Evolutionary conservation across 2,113 vertebrate genomes (phyloP), one percentile per base, ranked within the genome.

Genomic region (Sturnus vulgaris): DNA sequence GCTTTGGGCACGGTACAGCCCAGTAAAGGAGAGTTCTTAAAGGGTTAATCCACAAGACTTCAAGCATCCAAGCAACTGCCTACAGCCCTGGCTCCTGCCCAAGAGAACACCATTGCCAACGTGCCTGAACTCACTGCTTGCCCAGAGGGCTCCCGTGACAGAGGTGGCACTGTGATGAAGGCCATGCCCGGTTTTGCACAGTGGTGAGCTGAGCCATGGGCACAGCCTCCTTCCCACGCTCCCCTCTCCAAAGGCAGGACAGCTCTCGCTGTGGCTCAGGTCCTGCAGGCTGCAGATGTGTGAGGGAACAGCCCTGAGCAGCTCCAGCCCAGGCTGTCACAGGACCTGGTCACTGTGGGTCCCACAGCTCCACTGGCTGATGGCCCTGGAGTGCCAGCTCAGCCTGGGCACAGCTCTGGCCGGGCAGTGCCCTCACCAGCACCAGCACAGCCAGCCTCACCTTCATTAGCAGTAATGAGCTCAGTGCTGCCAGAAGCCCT

Each of bases 111-210:
- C 89, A 95, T 8, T 55, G 90, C 91, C 35, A 94, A 93, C 33
- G 56, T 88, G 96, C 88, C 77, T 66, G 56, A 60, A 63, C 28
- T 75, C 95, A 91, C 27, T 65, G 86, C 88, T 2, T 10, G 84
- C 78, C 78, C 61, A 50, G 61, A 57, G 16, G 2, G 76, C 82
- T 92, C 50, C 77, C 0, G 0, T 81, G 82, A 96, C 95, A 95
- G 92, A 94, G 88, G 88, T 96, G 92, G 92, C 88, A 90, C 82
- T 95, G 95, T 93, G 88, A 93, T 5, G 44, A 68, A 88, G 71
- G 86, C 86, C 92, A 52, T 0, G 2, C 46, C 1, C 0, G 3
- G 39, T 40, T 39, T 70, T 49, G 65, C 69, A 10, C 15, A 39
- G 57, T 3, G 2, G 14, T 15, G 71, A 95, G 81, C 64, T 13